phyloP scores from a whole-genome alignment of 2,888 invertebrate species.

The Gastracanthus pulcherrimus region DNA sequence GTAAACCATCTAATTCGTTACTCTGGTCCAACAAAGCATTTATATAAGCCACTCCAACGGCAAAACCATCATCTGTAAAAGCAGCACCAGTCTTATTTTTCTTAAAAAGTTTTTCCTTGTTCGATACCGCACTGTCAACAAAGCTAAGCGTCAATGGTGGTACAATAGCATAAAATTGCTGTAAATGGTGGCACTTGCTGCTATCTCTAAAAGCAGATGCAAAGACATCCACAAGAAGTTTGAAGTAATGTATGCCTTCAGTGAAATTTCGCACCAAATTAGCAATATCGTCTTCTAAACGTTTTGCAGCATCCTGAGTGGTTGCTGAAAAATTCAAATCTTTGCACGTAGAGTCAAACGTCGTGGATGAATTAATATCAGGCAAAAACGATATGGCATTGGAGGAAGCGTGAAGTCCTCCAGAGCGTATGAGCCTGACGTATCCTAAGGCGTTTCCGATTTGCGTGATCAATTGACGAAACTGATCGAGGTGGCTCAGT shows the following conservation, averaged over 20 bases:
- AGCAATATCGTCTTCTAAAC: conserved; percentile 87
- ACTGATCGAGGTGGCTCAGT: conserved; percentile 94
- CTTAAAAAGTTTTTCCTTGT: conserved; percentile 95
- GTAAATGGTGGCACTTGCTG: conserved; percentile 89
- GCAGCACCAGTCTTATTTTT: conserved; percentile 92
- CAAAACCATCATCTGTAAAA: conserved; percentile 99
- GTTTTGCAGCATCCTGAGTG: conserved; percentile 83
- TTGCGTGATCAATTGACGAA: conserved; percentile 93
- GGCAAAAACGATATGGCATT: conserved; percentile 95
- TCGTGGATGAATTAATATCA: conserved; percentile 82
- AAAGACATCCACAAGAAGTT: conserved; percentile 95
- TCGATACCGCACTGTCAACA: conserved; percentile 93
- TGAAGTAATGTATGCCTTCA: conserved; percentile 93
- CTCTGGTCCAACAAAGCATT: conserved; percentile 92
- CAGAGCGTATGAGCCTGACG: conserved; percentile 94
- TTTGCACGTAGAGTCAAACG: conserved; percentile 83
- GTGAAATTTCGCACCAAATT: conserved; percentile 91
- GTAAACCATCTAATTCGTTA: conserved; percentile 91
- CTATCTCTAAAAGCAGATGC: conserved; percentile 91
- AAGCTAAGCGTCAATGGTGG: conserved; percentile 97
- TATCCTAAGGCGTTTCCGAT: conserved; percentile 98
- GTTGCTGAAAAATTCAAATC: conserved; percentile 78
- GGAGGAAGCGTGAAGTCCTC: conserved; percentile 94
- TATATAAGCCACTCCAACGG: conserved; percentile 96
- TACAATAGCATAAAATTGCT: conserved; percentile 94